A percentile compares a stretch with the other conserved stretches of the same genome.
phyloP scores from a whole-genome alignment of 2,113 vertebrate genomes.

The Andinoacara biseriatus region DNA sequence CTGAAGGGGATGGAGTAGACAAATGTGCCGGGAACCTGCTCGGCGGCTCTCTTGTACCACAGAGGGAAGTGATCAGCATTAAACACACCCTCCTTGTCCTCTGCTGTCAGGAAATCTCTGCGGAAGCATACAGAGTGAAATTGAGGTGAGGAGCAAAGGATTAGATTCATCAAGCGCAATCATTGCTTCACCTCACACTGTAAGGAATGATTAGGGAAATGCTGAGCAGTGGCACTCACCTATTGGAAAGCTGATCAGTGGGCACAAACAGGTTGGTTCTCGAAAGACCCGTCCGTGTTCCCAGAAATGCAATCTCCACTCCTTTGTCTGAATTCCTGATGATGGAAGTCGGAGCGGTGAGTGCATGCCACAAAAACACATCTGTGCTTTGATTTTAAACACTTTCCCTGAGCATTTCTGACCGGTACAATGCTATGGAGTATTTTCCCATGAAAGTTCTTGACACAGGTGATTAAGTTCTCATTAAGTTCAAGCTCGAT shows the following conservation, averaged over 20 bases:
- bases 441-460: not conserved
- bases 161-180: conserved; percentile 69
- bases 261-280: conserved; percentile 95
- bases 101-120: conserved; percentile 95
- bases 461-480: not conserved
- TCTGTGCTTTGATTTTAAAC: not conserved
- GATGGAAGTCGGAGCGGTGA: conserved; percentile 33
- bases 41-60: conserved; percentile 96
- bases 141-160: conserved; percentile 54
- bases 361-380: not conserved
- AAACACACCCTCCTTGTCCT: conserved; percentile 96
- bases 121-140: conserved; percentile 66
- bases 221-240: conserved; percentile 82
- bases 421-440: not conserved
- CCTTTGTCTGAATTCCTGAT: conserved; percentile 98
- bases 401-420: not conserved
- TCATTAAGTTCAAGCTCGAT: not conserved
- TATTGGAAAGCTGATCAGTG: conserved; percentile 91
- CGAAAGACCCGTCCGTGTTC: conserved; percentile 92
- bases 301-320: conserved; percentile 96
- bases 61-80: conserved; percentile 98
- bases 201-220: conserved; percentile 43
- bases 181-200: not conserved
- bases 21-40: conserved; percentile 95
- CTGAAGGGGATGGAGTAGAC: conserved; percentile 97